Evolutionary conservation across 2,888 invertebrate species (phyloP).

Genomic region (Phlogophora meticulosa): DNA sequence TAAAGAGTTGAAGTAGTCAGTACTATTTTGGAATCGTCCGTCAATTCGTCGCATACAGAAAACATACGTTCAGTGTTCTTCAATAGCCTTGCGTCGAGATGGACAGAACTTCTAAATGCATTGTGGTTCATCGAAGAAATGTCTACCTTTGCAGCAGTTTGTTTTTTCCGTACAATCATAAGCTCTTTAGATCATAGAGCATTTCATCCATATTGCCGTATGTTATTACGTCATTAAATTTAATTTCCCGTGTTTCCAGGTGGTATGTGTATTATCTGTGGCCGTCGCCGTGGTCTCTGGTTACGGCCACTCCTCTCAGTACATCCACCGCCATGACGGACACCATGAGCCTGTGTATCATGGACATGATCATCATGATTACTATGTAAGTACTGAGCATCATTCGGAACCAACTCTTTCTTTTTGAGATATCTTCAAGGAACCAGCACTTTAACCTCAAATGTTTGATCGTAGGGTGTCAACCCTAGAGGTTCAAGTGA

Average conservation of each 20-base stretch:
- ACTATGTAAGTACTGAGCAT: slow-evolving; percentile 57
- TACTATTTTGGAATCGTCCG: too few relatives aligned
- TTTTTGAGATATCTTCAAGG: not conserved
- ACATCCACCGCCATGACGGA: slow-evolving; percentile 75
- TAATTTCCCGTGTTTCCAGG: slow-evolving; percentile 34
- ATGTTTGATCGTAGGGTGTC: not conserved
- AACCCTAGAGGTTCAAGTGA: too few relatives aligned
- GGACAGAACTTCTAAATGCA: too few relatives aligned
- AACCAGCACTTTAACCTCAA: not conserved
- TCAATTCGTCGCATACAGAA: too few relatives aligned
- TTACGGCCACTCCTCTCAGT: slow-evolving; percentile 63
- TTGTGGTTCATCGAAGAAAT: too few relatives aligned
- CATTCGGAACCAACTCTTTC: not conserved
- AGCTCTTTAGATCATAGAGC: too few relatives aligned
- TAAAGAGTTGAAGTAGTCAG: too few relatives aligned
- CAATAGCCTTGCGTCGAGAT: too few relatives aligned
- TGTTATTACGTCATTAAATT: not conserved
- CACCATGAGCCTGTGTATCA: slow-evolving; percentile 74
- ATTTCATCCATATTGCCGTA: too few relatives aligned
- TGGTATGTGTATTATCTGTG: slow-evolving; percentile 51
- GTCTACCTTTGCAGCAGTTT: too few relatives aligned
- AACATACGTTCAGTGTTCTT: too few relatives aligned
- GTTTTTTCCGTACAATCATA: too few relatives aligned
- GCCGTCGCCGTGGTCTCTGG: slow-evolving; percentile 51
- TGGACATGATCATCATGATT: slow-evolving; percentile 66